phyloP scores from a whole-genome alignment of 2,113 vertebrate species.

The Oenanthe oenanthe region DNA sequence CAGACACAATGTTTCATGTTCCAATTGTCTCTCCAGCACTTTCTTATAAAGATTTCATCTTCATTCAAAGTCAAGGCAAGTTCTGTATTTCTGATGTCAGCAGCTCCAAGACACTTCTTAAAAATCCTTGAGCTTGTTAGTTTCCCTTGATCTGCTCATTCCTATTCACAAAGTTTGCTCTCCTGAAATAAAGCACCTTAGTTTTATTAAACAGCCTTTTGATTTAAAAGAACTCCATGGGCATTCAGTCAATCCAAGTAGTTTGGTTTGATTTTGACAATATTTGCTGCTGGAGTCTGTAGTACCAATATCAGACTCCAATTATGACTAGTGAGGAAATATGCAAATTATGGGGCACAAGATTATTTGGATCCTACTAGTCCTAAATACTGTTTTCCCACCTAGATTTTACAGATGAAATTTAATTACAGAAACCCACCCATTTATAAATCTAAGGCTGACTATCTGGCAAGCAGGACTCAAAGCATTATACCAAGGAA shows the following conservation, averaged over 20 bases:
- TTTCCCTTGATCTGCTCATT: rapidly evolving
- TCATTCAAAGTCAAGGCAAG: neutral
- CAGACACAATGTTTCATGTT: neutral
- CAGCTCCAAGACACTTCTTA: neutral
- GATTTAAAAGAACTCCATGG: neutral
- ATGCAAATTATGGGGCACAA: neutral
- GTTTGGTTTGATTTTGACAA: neutral
- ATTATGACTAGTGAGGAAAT: neutral
- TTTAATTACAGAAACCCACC: neutral
- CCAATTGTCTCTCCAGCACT: neutral
- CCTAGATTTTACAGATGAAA: neutral
- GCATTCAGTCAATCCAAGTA: neutral
- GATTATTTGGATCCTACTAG: neutral
- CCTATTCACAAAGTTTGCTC: neutral
- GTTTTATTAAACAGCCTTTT: neutral
- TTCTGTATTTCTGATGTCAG: neutral
- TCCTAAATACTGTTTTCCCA: neutral
- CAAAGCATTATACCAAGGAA: neutral
- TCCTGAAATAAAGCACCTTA: neutral
- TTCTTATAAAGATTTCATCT: neutral
- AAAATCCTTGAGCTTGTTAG: neutral
- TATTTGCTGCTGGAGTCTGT: neutral
- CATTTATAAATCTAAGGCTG: neutral
- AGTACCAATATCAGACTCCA: neutral
- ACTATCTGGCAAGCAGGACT: neutral